A percentile compares a stretch with the other conserved stretches of the same genome.
phyloP scores from a whole-genome alignment of 2,888 invertebrate genomes.

The Vandiemenella viatica region DNA sequence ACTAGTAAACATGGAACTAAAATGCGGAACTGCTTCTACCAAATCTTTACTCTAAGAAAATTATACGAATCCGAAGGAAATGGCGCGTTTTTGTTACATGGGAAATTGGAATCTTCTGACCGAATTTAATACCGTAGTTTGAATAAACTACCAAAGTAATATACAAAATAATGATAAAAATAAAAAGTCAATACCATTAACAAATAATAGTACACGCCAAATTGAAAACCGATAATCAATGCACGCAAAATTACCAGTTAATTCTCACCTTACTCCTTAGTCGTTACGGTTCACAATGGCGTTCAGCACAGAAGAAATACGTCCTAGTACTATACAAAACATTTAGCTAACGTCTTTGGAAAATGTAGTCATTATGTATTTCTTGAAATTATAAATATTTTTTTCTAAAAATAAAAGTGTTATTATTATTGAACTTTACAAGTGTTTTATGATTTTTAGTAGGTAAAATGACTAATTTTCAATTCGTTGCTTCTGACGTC shows the following conservation, averaged over 20 bases:
- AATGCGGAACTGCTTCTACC: too few species aligned
- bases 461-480: too few species aligned
- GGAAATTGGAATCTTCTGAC: slow-evolving; percentile 50
- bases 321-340: background rate
- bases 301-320: slow-evolving; percentile 28
- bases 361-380: background rate
- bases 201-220: slow-evolving; percentile 29
- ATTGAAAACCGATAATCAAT: slow-evolving; percentile 41
- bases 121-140: slow-evolving; percentile 37
- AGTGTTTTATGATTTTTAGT: too few species aligned
- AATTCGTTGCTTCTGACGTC: too few species aligned
- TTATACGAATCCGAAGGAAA: slow-evolving; percentile 23
- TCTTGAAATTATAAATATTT: slow-evolving; percentile 1
- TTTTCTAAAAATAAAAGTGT: background rate
- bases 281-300: slow-evolving; percentile 77
- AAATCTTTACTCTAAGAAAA: too few species aligned
- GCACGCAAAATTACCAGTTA: slow-evolving; percentile 53
- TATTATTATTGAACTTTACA: too few species aligned
- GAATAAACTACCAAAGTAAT: slow-evolving; percentile 29
- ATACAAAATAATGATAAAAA: slow-evolving; percentile 30
- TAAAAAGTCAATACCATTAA: slow-evolving; percentile 19
- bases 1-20: too few species aligned
- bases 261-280: slow-evolving; percentile 45
- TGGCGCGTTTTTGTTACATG: slow-evolving; percentile 52
- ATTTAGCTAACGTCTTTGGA: background rate